A percentile compares a stretch with the other conserved stretches of the same genome.
Evolutionary conservation across 2,888 invertebrate genomes (phyloP).

Genomic region (Cerastis rubricosa): DNA sequence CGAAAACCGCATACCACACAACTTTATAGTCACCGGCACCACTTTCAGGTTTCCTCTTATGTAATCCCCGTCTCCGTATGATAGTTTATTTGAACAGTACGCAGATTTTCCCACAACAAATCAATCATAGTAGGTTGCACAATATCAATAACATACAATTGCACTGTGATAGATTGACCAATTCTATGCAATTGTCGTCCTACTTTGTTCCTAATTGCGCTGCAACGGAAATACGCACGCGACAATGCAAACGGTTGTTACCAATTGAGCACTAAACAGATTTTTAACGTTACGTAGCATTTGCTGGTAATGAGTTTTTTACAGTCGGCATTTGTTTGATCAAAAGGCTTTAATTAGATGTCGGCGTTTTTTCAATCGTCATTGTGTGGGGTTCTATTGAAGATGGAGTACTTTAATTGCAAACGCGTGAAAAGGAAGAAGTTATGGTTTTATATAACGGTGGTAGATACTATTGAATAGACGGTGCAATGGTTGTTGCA

Average conservation of each 20-base stretch:
- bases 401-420: background rate
- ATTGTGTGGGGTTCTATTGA: background rate
- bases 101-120: background rate
- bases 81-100: background rate
- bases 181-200: constrained; percentile 23
- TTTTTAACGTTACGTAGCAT: background rate
- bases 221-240: background rate
- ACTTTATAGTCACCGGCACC: too few species aligned
- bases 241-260: background rate
- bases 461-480: background rate
- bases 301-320: background rate
- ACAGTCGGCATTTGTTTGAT: background rate
- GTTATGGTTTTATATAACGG: too few species aligned
- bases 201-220: constrained; percentile 24
- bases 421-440: background rate
- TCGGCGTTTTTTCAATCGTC: background rate
- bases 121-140: background rate
- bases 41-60: too few species aligned
- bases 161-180: constrained; percentile 5
- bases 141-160: constrained; percentile 29
- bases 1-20: too few species aligned
- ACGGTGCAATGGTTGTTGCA: background rate
- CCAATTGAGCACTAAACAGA: background rate
- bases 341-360: background rate
- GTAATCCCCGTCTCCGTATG: too few species aligned